Evolutionary conservation across 30 jellyfish, hydroid and myxozoan species (phyloP).

Genomic region (Pelagia noctiluca): DNA sequence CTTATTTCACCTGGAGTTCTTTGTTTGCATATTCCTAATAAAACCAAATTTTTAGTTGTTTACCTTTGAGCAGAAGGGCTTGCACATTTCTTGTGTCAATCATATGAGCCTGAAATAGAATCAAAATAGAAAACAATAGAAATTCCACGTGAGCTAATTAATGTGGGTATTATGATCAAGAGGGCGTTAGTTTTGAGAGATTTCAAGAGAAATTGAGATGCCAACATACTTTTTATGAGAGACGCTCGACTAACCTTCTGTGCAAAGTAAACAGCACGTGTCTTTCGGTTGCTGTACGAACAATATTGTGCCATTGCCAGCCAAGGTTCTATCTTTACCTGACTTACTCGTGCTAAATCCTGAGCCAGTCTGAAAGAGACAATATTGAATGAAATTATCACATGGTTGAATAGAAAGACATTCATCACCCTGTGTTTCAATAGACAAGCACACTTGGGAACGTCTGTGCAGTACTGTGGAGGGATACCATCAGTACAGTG

Average conservation of each 20-base stretch:
- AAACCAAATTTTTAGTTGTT: not conserved
- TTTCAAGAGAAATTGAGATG: not conserved
- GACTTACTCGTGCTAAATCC: slow-evolving; percentile 82
- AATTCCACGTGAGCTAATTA: too few species aligned
- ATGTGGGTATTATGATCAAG: too few species aligned
- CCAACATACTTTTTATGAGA: not conserved
- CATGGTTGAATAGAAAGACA: too few species aligned
- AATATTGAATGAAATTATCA: too few species aligned
- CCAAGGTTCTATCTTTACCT: slow-evolving; percentile 92
- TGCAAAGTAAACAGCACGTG: slow-evolving; percentile 97
- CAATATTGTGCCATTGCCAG: slow-evolving; percentile 94
- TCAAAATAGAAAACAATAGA: too few species aligned
- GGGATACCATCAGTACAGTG: too few species aligned
- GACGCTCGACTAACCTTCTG: slow-evolving; percentile 96
- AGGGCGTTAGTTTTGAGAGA: too few species aligned
- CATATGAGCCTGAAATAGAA: slow-evolving; percentile 97
- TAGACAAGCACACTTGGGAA: too few species aligned
- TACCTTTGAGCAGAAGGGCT: slow-evolving; percentile 96
- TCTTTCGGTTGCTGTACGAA: slow-evolving; percentile 75
- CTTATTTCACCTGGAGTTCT: slow-evolving; percentile 4
- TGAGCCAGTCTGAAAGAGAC: slow-evolving; percentile 81
- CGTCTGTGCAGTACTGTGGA: too few species aligned
- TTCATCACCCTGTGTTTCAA: too few species aligned
- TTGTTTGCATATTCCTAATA: not conserved
- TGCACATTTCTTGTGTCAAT: slow-evolving; percentile 91